Evolutionary conservation across 1,140 invertebrate genomes (phyloP), one percentile per base, ranked within the genome.

Genomic region (Mycetomoellerius zeteki): DNA sequence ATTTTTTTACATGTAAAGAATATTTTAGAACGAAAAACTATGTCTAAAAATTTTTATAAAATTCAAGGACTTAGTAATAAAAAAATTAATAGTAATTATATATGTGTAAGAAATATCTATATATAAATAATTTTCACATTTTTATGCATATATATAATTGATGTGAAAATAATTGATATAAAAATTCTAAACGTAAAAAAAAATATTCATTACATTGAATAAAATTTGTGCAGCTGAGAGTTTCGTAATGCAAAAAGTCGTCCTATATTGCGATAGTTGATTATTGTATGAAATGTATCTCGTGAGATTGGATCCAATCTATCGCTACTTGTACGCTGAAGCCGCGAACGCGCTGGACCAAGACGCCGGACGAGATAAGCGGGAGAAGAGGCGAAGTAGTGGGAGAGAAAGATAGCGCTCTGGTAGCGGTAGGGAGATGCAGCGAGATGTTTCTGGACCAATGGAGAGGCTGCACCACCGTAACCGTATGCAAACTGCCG

Each of bases 401-500:
- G 85, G 88, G 88, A 89, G 85, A 90, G 80, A 85, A 85, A 88
- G 88, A 91, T 80, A 88, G 8, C 50, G 30, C 14, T 75, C 43
- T 87, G 82, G 85, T 56, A 81, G 87, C 75, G 52, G 82, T 84
- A 89, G 88, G 87, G 85, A 89, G 92, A 92, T 91, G 88, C 88
- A 89, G 90, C 84, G 89, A 93, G 92, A 94, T 93, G 85, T 91
- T 93, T 92, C 93, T 95, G 94, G 94, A 95, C 95, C 95, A 95
- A 95, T 95, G 81, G 91, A 90, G 93, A 93, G 89, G 91, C 93
- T 93, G 92, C 91, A 81, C 90, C 86, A 73, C 91, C 76, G 86
- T 92, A 92, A 92, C 90, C 92, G 94, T 95, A 95, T 95, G 95
- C 95, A 95, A 95, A 94, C 90, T 92, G 92, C 93, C 95, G 94